Base-by-base conservation (phyloP, 2,113 vertebrate species). In the Pipa parva region DNA sequence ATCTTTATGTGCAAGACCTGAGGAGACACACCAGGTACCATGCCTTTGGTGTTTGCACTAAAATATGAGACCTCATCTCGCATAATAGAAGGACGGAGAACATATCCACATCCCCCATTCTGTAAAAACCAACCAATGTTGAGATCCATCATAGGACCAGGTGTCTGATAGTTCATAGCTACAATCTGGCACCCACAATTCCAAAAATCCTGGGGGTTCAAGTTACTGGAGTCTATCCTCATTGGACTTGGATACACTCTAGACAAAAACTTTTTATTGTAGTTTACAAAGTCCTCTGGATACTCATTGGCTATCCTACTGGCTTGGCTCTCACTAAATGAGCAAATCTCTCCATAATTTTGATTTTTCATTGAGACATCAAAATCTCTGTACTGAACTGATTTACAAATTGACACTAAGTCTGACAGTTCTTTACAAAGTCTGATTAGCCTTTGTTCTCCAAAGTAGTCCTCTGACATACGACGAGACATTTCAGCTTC, bases 151-250 rank as follows among this genome's bases (percentile, higher is more conserved):
- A 97, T 98, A 52, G 94, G 96, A 0, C 97, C 96, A 0, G 95
- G 93, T 0, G 96, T 98, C 86, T 99, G 97, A 63, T 94, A 95
- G 85, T 98, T 98, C 85, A 99, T 92, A 13, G 94, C 93, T 76
- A 98, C 95, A 12, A 98, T 89, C 80, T 99, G 97, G 75, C 97
- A 94, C 59, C 97, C 97, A 63, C 97, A 94, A 20, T 97, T 97
- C 97, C 97, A 99, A 77, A 94, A 98, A 63, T 94, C 95, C 74
- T 97, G 95, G 0, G 97, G 97, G 78, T 98, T 98, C 70, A 95
- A 80, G 79, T 99, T 99, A 79, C 96, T 97, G 42, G 97, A 99
- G 74, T 98, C 96, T 62, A 97, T 92, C 13, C 97, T 87, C 82
- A 97, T 91, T 1, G 94, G 90, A 77, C 92, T 95, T 1, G 97